Percentiles rank a stretch among this genome's conserved stretches.
These are phyloP conservation scores for Meloidogyne exigua DNA, from an alignment of 1,140 invertebrate genomes.

Conservation along the genomic window DNA sequence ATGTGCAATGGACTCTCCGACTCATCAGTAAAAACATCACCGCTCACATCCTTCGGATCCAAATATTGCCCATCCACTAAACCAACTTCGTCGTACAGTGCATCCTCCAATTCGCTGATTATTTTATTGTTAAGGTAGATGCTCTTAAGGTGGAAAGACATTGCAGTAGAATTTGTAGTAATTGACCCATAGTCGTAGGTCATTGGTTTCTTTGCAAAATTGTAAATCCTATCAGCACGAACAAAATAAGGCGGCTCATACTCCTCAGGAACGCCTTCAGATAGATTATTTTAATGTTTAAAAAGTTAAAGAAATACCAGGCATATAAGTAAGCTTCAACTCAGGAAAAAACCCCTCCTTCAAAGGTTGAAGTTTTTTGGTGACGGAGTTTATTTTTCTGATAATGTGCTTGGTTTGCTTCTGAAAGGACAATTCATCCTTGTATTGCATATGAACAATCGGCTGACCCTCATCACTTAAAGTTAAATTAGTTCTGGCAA, in stretches of 20 bases:
- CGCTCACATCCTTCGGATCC: slow-evolving; percentile 12
- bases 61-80: background rate
- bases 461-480: slow-evolving; percentile 30
- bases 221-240: slow-evolving; percentile 19
- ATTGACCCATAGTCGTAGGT: slow-evolving; percentile 27
- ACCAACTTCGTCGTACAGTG: background rate
- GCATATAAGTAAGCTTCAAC: slow-evolving; percentile 26
- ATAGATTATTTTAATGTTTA: background rate
- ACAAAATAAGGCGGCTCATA: slow-evolving; percentile 22
- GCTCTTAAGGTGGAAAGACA: slow-evolving; percentile 18
- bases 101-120: slow-evolving; percentile 18
- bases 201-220: background rate
- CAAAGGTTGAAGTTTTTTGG: slow-evolving; percentile 5
- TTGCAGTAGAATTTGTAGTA: slow-evolving; percentile 8
- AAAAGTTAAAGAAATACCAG: slow-evolving; percentile 2
- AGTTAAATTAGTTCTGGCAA: too few species aligned
- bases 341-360: background rate
- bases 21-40: background rate
- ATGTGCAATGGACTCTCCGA: background rate
- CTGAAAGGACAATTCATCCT: slow-evolving; percentile 24
- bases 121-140: background rate
- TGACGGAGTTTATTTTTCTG: slow-evolving; percentile 21
- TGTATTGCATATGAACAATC: slow-evolving; percentile 27
- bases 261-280: slow-evolving; percentile 24
- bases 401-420: slow-evolving; percentile 26